These are phyloP conservation scores for Catocala sponsa DNA, from an alignment of 2,888 invertebrate genomes.

Conservation along the genomic window DNA sequence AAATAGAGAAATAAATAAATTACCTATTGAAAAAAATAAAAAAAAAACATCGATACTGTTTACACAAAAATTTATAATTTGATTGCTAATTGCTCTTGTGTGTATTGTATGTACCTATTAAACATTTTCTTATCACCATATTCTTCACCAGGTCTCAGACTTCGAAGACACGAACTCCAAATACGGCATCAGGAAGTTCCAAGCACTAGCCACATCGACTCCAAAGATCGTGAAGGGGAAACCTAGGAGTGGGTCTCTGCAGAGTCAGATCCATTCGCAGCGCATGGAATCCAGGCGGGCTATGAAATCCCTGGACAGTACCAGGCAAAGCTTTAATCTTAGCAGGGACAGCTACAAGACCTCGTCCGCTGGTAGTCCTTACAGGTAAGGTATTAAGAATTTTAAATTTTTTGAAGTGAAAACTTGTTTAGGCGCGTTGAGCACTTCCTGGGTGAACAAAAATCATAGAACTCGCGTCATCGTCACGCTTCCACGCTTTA, in stretches of 20 bases:
- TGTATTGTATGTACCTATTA: too few species aligned
- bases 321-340: constrained; percentile 52
- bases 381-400: constrained; percentile 55
- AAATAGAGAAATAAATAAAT: too few species aligned
- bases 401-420: too few species aligned
- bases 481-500: too few species aligned
- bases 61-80: too few species aligned
- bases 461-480: too few species aligned
- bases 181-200: constrained; percentile 64
- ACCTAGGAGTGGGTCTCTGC: constrained; percentile 66
- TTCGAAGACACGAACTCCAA: constrained; percentile 77
- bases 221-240: constrained; percentile 63
- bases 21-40: too few species aligned
- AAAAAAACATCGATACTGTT: too few species aligned
- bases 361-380: constrained; percentile 60
- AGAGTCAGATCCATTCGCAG: constrained; percentile 50
- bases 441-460: too few species aligned
- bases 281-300: constrained; percentile 40
- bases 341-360: constrained; percentile 68
- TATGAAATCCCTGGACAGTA: constrained; percentile 47
- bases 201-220: constrained; percentile 69
- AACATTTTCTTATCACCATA: too few species aligned
- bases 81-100: too few species aligned
- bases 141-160: constrained; percentile 70
- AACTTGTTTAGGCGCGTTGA: too few species aligned